phyloP scores from a whole-genome alignment of 2,797 vertebrate genomes.

The Enteromius fasciolatus region DNA sequence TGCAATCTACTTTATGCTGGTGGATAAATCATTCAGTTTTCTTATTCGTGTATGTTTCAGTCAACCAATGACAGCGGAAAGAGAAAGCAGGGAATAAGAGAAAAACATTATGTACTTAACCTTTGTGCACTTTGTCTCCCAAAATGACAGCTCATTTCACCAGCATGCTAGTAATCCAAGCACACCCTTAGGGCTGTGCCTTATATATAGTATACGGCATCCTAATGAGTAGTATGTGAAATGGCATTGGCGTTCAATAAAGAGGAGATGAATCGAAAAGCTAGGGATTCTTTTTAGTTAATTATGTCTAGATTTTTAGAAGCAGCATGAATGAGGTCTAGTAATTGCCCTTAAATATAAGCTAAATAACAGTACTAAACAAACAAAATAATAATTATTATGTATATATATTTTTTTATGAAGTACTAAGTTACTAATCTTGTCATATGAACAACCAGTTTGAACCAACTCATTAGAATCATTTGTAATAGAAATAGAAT shows the following conservation, averaged over 20 bases:
- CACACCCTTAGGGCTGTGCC: slow-evolving; percentile 12
- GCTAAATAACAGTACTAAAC: neutral
- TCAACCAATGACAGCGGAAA: neutral
- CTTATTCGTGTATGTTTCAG: neutral
- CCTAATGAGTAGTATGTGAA: slow-evolving; percentile 2
- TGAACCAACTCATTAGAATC: no score
- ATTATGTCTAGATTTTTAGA: neutral
- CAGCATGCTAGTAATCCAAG: slow-evolving; percentile 32
- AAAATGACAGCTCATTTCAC: slow-evolving; percentile 24
- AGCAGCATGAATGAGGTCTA: neutral
- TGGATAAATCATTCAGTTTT: slow-evolving; percentile 32
- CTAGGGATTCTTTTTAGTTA: neutral
- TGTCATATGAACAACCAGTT: no score
- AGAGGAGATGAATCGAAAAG: neutral
- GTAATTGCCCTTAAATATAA: neutral
- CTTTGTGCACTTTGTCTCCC: slow-evolving; percentile 23
- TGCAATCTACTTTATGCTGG: slow-evolving; percentile 41
- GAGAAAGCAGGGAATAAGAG: slow-evolving; percentile 20
- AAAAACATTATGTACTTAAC: slow-evolving; percentile 31
- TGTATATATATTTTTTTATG: neutral
- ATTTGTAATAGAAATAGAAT: neutral
- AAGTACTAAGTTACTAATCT: neutral
- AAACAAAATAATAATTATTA: no score
- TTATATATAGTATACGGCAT: neutral
- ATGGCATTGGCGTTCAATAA: neutral